Percentiles rank a stretch among this genome's conserved stretches.
phyloP scores from a whole-genome alignment of 1,140 invertebrate species.

The Schlechtendalia chinensis region DNA sequence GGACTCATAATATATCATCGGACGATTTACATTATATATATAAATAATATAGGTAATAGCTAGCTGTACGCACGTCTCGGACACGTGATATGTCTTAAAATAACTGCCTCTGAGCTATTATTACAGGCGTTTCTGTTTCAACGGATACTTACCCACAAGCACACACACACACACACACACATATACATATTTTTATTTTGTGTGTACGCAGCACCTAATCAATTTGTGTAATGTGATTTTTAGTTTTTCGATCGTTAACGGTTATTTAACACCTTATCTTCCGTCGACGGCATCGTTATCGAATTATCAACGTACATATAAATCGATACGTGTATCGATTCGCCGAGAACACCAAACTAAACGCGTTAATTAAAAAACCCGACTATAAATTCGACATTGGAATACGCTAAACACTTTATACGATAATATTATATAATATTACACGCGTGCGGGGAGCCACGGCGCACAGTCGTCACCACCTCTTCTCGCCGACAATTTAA shows the following conservation, averaged over 20 bases:
- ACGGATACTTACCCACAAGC: not conserved
- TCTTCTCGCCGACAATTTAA: conserved; percentile 19
- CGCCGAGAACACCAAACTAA: not conserved
- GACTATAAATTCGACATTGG: not conserved
- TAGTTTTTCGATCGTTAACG: conserved; percentile 13
- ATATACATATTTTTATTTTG: too few species aligned
- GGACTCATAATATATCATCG: conserved; percentile 22
- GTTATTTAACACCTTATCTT: conserved; percentile 36
- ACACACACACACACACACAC: not conserved
- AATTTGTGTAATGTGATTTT: conserved; percentile 42
- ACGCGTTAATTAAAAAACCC: not conserved
- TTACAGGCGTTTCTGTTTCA: conserved; percentile 36
- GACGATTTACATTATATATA: conserved; percentile 18
- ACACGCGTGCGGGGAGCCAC: too few species aligned
- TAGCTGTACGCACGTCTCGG: too few species aligned
- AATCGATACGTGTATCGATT: not conserved
- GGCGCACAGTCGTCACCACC: conserved; percentile 3
- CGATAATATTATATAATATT: too few species aligned
- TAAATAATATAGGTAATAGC: too few species aligned
- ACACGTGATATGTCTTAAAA: conserved; percentile 27
- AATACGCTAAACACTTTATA: too few species aligned
- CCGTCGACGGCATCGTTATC: not conserved
- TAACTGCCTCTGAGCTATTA: conserved; percentile 18
- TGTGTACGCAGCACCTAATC: conserved; percentile 26
- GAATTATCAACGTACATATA: not conserved